phyloP scores from a whole-genome alignment of 2,113 vertebrate genomes.

The mouse (Mus musculus) region DNA sequence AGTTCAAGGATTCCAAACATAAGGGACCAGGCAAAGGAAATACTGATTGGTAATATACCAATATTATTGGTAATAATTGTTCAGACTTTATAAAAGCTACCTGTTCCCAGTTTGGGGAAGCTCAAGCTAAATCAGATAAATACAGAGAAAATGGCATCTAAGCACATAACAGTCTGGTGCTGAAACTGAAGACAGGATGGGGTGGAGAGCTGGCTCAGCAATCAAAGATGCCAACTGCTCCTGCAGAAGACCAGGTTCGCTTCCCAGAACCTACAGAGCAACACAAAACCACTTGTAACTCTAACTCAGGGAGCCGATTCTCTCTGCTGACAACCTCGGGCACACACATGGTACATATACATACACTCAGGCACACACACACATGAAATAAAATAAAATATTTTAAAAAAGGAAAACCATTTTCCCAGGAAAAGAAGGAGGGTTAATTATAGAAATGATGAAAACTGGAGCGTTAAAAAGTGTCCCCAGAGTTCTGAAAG shows the following conservation, averaged over 20 bases:
- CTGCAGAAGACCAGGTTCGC: background rate
- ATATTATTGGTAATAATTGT: background rate
- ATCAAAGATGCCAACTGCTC: background rate
- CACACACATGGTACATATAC: background rate
- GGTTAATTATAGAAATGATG: background rate
- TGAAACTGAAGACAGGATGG: background rate
- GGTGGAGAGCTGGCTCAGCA: too few relatives aligned
- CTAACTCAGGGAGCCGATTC: too few relatives aligned
- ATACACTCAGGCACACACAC: background rate
- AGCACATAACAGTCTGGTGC: background rate
- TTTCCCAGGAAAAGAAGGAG: background rate
- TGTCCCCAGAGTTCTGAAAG: background rate
- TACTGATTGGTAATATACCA: background rate
- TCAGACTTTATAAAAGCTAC: background rate
- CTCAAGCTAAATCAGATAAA: background rate
- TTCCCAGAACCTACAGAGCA: background rate
- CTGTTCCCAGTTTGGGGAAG: background rate
- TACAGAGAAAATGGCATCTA: background rate
- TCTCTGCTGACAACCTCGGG: background rate
- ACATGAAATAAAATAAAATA: background rate
- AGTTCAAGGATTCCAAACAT: background rate
- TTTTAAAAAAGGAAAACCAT: background rate
- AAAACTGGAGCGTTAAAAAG: background rate
- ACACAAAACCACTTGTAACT: background rate
- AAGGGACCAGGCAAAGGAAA: background rate